Percentiles rank a stretch among this genome's conserved stretches.
These are phyloP conservation scores for Plodia interpunctella DNA, from an alignment of 1,140 invertebrate species.

Conservation along the genomic window DNA sequence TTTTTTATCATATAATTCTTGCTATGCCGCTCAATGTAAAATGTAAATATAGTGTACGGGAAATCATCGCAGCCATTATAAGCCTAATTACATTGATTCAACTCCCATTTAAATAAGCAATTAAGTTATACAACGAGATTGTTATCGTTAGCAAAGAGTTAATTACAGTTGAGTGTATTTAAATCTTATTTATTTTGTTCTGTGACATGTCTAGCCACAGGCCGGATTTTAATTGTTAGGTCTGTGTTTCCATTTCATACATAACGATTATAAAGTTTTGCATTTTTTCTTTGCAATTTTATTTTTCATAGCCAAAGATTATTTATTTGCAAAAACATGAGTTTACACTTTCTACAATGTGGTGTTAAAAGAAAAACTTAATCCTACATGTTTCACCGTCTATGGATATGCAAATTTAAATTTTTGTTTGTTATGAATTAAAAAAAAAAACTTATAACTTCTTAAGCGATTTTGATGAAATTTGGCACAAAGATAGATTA, in stretches of 20 bases:
- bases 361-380: no score
- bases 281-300: background rate
- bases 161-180: background rate
- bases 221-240: background rate
- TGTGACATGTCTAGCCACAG: background rate
- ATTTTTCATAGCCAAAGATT: no score
- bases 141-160: background rate
- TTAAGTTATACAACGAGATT: background rate
- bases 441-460: no score
- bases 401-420: no score
- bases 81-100: background rate
- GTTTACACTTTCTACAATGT: no score
- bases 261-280: background rate
- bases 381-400: no score
- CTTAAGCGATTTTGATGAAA: no score
- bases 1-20: no score
- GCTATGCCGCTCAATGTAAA: no score
- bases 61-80: background rate
- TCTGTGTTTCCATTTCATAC: background rate
- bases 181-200: slow-evolving; percentile 1
- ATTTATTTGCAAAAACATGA: no score
- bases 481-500: no score
- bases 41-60: background rate
- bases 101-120: slow-evolving; percentile 1
- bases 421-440: no score